Base-by-base conservation (phyloP, 1,140 invertebrate genomes). In the Oedothorax gibbosus region DNA sequence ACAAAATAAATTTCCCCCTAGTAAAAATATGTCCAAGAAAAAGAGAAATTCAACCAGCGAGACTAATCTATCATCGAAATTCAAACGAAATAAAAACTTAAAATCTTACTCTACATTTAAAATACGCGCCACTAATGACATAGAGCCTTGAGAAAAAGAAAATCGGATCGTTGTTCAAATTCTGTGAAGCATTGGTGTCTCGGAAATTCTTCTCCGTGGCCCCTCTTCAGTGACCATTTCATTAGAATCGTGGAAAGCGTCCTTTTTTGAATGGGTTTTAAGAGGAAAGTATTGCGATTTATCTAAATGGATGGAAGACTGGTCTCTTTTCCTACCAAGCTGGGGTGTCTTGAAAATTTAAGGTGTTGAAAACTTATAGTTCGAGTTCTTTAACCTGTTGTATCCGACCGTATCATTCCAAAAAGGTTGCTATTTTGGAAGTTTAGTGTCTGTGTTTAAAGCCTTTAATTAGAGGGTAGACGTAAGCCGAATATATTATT, bases 161-260 rank as follows among this genome's bases (percentile, higher is more conserved):
- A 71, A 53, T 71, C n/a, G 50, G 54, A 71, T 71, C 20, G 69
- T 51, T 53, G 50, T 71, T 71, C 49, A 21, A 35, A 35, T 35
- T 35, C 5, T 35, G 35, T 35, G 35, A 35, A 2, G 35, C 35
- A 35, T 35, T 2, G 35, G 35, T 35, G 5, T 2, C 35, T 35
- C 35, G 35, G 35, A 35, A 35, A 35, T 35, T 35, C 35, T 35
- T 35, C 35, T 35, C 35, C 35, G 35, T 35, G 1, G 35, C 5
- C 69, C 50, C 69, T 7, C 69, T 71, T 71, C 56, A 75, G 72
- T 75, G 72, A 57, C 72, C 72, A 75, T 75, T 75, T 75, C 72
- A 75, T 75, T 75, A 75, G 72, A 75, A 75, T 75, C 60, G 53
- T 75, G 56, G 72, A 75, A 75, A 75, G 72, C 54, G 72, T 60